Evolutionary conservation across 1,140 invertebrate genomes (phyloP).

Genomic region (Carposina sasakii): DNA sequence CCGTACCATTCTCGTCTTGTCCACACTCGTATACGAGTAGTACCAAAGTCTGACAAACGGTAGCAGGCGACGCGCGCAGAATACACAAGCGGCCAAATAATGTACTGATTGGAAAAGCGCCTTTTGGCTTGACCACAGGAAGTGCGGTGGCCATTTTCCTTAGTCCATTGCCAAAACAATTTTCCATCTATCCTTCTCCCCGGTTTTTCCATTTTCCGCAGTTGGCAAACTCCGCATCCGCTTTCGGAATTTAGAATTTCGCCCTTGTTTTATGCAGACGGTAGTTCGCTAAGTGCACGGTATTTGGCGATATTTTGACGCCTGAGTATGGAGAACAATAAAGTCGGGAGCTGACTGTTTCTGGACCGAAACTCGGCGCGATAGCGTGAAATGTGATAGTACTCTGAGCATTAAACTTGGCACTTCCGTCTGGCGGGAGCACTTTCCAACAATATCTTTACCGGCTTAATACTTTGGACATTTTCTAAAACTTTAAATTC

Average conservation of each 20-base stretch:
- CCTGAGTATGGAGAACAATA: no score
- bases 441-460: no score
- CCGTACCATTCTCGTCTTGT: no score
- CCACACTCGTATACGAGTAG: no score
- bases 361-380: no score
- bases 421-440: no score
- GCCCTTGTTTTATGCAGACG: constrained; percentile 48
- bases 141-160: constrained; percentile 71
- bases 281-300: constrained; percentile 22
- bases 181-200: constrained; percentile 58
- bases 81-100: constrained; percentile 54
- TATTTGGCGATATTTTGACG: not conserved
- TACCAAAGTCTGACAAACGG: not conserved
- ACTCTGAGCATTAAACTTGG: no score
- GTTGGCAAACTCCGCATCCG: constrained; percentile 55
- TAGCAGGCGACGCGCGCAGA: constrained; percentile 34
- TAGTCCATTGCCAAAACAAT: constrained; percentile 69
- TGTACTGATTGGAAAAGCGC: constrained; percentile 62
- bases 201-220: constrained; percentile 65
- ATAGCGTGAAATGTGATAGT: no score
- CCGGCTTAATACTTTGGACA: no score
- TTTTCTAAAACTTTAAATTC: no score
- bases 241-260: constrained; percentile 55
- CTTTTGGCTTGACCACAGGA: constrained; percentile 68
- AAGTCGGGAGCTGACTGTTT: no score